Evolutionary conservation across 2,888 invertebrate genomes (phyloP).

Genomic region (Tridacna crocea): DNA sequence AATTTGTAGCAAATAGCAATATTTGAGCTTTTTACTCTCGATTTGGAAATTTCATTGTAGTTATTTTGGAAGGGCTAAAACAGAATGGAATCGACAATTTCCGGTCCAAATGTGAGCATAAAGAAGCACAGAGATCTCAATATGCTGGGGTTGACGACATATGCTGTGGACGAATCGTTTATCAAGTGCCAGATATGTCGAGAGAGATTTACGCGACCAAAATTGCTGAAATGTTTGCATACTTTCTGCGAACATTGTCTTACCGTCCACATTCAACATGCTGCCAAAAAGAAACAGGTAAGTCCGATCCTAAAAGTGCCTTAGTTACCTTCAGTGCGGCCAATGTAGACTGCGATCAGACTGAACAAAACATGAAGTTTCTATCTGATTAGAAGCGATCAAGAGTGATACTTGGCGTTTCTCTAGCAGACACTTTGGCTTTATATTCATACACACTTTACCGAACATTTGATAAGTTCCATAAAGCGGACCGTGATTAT

Average conservation of each 20-base stretch:
- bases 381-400: too few relatives aligned
- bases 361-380: too few relatives aligned
- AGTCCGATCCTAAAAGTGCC: not conserved
- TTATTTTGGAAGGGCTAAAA: too few relatives aligned
- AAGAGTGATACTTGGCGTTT: too few relatives aligned
- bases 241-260: constrained; percentile 62
- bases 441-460: too few relatives aligned
- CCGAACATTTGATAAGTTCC: too few relatives aligned
- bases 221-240: constrained; percentile 59
- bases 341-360: too few relatives aligned
- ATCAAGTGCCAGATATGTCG: constrained; percentile 58
- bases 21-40: not conserved
- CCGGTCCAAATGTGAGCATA: not conserved
- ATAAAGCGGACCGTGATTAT: too few relatives aligned
- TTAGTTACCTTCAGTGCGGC: too few relatives aligned
- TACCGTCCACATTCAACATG: constrained; percentile 61
- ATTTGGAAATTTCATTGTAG: too few relatives aligned
- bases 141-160: constrained; percentile 44
- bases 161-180: constrained; percentile 56
- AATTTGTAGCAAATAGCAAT: too few relatives aligned
- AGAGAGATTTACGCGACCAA: constrained; percentile 56
- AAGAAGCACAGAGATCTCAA: constrained; percentile 45
- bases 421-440: too few relatives aligned
- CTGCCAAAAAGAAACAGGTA: constrained; percentile 54
- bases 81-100: not conserved